Percentiles rank a stretch among this genome's conserved stretches.
These are phyloP conservation scores for Novumbra hubbsi DNA, from an alignment of 2,797 vertebrate genomes.

Conservation along the genomic window DNA sequence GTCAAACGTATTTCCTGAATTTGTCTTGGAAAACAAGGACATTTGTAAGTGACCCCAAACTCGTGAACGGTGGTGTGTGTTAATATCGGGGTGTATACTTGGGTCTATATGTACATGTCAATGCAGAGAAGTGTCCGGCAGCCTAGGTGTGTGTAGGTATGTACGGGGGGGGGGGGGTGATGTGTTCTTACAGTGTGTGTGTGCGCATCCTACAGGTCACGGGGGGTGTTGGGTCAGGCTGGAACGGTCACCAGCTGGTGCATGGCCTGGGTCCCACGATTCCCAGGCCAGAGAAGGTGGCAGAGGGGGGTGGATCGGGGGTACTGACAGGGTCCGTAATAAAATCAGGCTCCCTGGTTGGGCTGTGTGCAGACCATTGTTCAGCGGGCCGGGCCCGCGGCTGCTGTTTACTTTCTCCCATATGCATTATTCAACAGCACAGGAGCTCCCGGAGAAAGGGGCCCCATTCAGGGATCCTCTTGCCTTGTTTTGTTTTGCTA, in stretches of 20 bases:
- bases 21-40: too few relatives aligned
- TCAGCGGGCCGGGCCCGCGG: constrained; percentile 92
- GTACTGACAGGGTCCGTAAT: constrained; percentile 99
- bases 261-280: constrained; percentile 92
- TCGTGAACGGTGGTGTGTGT: too few relatives aligned
- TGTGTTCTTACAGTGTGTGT: neutral
- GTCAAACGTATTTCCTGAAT: too few relatives aligned
- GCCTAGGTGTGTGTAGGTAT: too few relatives aligned
- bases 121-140: too few relatives aligned
- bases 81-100: too few relatives aligned
- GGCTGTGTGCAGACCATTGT: constrained; percentile 94
- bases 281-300: constrained; percentile 87
- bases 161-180: constrained; percentile 49
- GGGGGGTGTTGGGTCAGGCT: constrained; percentile 80
- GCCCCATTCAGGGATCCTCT: constrained; percentile 91
- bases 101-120: too few relatives aligned
- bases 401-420: constrained; percentile 99
- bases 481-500: constrained; percentile 87
- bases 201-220: constrained; percentile 54
- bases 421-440: constrained; percentile 99
- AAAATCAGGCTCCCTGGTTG: constrained; percentile 98
- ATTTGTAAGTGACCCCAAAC: too few relatives aligned
- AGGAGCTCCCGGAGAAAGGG: constrained; percentile 98
- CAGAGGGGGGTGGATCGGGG: constrained; percentile 34
- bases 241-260: constrained; percentile 98